These are phyloP conservation scores for Rhineura floridana DNA, from an alignment of 2,113 vertebrate species.

Conservation along the genomic window DNA sequence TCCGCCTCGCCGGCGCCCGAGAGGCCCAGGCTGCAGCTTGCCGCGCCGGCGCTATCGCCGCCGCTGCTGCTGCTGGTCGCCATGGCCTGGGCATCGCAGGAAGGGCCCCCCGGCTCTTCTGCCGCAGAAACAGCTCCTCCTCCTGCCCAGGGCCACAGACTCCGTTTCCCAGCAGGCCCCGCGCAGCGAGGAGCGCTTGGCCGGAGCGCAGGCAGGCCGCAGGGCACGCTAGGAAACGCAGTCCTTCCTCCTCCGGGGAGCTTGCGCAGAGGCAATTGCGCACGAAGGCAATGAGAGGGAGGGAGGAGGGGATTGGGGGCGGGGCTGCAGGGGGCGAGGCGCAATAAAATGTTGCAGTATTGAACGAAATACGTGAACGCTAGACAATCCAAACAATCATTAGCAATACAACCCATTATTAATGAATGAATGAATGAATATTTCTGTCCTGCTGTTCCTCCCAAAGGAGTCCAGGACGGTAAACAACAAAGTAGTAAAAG, in stretches of 20 bases:
- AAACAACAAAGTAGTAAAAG: too few relatives aligned
- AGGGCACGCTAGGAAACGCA: not conserved
- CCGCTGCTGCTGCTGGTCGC: slow-evolving; percentile 57
- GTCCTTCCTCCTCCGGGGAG: not conserved
- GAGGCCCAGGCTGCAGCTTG: slow-evolving; percentile 23
- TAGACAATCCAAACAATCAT: too few relatives aligned
- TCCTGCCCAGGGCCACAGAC: not conserved
- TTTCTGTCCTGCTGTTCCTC: too few relatives aligned
- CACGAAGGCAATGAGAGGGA: not conserved
- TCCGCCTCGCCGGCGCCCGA: slow-evolving; percentile 69
- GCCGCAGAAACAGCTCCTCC: accelerated
- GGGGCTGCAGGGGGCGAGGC: not conserved
- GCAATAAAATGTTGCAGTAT: not conserved
- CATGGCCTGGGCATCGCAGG: slow-evolving; percentile 68
- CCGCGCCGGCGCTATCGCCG: slow-evolving; percentile 23
- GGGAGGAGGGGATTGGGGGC: not conserved
- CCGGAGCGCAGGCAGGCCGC: not conserved
- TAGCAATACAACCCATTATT: too few relatives aligned
- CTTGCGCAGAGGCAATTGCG: not conserved
- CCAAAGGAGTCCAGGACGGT: too few relatives aligned
- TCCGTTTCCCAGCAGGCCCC: slow-evolving; percentile 51
- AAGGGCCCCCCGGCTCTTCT: not conserved
- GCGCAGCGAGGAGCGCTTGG: not conserved
- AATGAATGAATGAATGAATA: too few relatives aligned
- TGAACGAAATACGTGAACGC: too few relatives aligned